These are phyloP conservation scores for Aplysina aerophoba DNA, from an alignment of 37 sponge, comb jelly and placozoan genomes.

Conservation along the genomic window DNA sequence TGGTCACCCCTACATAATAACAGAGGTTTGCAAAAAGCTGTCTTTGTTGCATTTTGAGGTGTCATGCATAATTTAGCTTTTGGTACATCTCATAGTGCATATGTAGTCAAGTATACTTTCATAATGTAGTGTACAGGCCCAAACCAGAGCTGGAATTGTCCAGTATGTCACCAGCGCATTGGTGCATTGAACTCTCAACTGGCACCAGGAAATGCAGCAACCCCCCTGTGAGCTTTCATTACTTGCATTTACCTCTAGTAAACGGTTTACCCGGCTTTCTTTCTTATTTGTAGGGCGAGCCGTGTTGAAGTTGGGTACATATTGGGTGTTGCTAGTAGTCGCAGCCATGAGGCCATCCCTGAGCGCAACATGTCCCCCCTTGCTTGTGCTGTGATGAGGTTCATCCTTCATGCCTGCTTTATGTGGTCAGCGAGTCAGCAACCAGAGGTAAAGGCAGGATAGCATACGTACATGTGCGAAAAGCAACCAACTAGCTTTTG, in stretches of 20 bases:
- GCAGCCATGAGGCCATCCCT: not conserved
- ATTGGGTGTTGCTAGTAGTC: not conserved
- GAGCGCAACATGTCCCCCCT: slow-evolving; percentile 3
- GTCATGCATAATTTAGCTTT: too few species aligned
- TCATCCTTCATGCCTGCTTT: slow-evolving; percentile 21
- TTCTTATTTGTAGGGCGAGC: not conserved
- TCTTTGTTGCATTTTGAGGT: too few species aligned
- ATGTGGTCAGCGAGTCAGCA: slow-evolving; percentile 16
- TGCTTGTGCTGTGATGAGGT: slow-evolving; percentile 28
- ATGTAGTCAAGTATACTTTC: not conserved
- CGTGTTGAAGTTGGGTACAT: not conserved
- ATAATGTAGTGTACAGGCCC: slow-evolving; percentile 14
- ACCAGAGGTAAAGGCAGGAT: slow-evolving; percentile 5
- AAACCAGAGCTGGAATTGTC: slow-evolving; percentile 6
- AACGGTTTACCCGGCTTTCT: too few species aligned
- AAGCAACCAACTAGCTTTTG: too few species aligned
- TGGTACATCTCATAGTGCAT: too few species aligned
- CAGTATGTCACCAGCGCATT: not conserved
- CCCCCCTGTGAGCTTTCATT: not conserved
- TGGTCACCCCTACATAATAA: slow-evolving; percentile 31
- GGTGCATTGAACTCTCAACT: slow-evolving; percentile 23
- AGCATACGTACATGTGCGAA: too few species aligned
- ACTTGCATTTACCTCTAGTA: too few species aligned
- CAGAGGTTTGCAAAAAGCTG: slow-evolving; percentile 8
- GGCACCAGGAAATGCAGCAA: not conserved